Base-by-base conservation (phyloP, 2,113 vertebrate species). In the Oenanthe melanoleuca region DNA sequence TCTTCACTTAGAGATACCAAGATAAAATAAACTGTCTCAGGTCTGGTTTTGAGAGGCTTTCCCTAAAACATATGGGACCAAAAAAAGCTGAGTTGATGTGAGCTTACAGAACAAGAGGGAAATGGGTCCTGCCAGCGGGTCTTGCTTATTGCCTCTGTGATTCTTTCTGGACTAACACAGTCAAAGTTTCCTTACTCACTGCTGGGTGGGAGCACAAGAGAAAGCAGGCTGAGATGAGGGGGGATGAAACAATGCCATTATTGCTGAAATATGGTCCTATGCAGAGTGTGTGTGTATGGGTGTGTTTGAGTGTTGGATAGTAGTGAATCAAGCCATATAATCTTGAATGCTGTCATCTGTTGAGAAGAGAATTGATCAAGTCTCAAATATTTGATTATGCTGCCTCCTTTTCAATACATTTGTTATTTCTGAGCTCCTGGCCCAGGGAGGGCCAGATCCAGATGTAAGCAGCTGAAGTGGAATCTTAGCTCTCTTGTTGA, bases 101-200 rank as follows among this genome's bases (percentile, higher is more conserved):
- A 82, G n/a, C 0, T 0, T 95, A 67, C 63, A 77, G 70, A 85
- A 65, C 44, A 63, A 77, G 89, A 97, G 91, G 84, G 45, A 83
- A 90, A 65, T 40, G 70, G 79, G 93, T 95, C 96, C 96, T 97
- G 93, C 97, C 91, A 88, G 72, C n/a, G 78, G 92, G 77, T 88
- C 96, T 97, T 96, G 94, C 80, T 96, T 86, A 29, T 52, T 91
- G 91, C 95, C 77, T 94, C 95, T 96, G 69, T 92, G 91, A 37
- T 67, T 88, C 86, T 94, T 72, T 96, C 91, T 78, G 84, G 69
- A 88, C 82, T 96, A 75, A 65, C 94, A 61, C 12, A 57, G 94
- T 97, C 96, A 94, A 93, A 96, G 94, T 96, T 97, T 97, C 85
- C 93, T 96, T 74, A 89, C 96, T 93, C 70, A 83, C 47, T 5